Conservation (phyloP, 2,113 vertebrate species). For the Gnathonemus longibarbis region DNA sequence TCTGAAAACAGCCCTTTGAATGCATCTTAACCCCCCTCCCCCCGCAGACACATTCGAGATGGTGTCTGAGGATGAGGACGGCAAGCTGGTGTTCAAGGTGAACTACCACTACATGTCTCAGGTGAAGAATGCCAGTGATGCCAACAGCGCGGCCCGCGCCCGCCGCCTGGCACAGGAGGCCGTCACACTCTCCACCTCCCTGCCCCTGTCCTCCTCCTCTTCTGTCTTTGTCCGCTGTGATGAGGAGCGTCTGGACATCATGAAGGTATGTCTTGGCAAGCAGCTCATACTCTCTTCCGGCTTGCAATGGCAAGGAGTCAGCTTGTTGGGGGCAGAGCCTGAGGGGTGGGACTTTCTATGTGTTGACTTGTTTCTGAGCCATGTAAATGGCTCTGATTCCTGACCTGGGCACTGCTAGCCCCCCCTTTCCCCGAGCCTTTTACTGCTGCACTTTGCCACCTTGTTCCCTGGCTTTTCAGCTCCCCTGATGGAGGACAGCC, state of each 20-base stretch:
- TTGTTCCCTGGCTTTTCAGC: not conserved
- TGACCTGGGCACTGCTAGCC: not conserved
- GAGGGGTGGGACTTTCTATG: not conserved
- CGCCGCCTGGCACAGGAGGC: slow-evolving; percentile 94
- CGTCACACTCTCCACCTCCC: slow-evolving; percentile 91
- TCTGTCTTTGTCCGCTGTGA: slow-evolving; percentile 96
- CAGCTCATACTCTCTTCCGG: not conserved
- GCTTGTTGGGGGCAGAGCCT: not conserved
- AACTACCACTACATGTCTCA: slow-evolving; percentile 99
- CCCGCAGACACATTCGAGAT: slow-evolving; percentile 92
- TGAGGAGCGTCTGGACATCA: slow-evolving; percentile 93
- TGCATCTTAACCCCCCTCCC: not conserved
- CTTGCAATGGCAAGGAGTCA: not conserved
- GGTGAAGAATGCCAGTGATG: slow-evolving; percentile 94
- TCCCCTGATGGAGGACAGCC: not conserved
- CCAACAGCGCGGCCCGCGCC: slow-evolving; percentile 88
- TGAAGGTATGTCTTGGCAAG: slow-evolving; percentile 74
- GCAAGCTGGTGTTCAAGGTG: slow-evolving; percentile 95
- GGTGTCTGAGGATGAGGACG: slow-evolving; percentile 95
- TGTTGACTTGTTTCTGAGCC: not conserved
- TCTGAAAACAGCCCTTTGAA: not conserved
- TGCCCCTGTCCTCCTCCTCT: slow-evolving; percentile 91
- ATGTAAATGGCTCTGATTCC: not conserved
- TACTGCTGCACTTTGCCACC: not conserved
- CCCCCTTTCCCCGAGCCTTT: not conserved